Evolutionary conservation across 1,140 invertebrate genomes (phyloP), one percentile per base, ranked within the genome.

Genomic region (Caenorhabditis tropicalis): DNA sequence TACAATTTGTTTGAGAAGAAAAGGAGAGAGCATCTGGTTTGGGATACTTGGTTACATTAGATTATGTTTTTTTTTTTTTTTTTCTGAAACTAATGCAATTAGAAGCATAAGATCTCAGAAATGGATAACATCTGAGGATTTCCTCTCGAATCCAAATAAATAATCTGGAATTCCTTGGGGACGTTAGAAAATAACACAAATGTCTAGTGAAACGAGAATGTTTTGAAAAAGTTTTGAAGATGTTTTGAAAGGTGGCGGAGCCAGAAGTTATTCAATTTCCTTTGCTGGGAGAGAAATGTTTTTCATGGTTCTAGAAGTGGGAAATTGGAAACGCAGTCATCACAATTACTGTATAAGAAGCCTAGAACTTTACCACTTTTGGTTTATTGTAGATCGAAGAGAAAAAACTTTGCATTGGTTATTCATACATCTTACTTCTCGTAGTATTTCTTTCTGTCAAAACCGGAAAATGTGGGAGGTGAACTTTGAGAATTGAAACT

Each of bases 401-500:
- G 15, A 15, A 29, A 24, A 19, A 65, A 65, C 7, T 24, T 24
- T 46, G 4, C 1, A 43, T 46, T 74, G n/a, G 36, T 74, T 74
- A 74, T 74, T 43, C 36, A 43, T 74, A 74, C 5, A 36, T 74
- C 6, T 27, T 12, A 74, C 29, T 24, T n/a, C 15, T 43, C 36
- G 29, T 19, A 56, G 21, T 9, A 21, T 12, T 27, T 46, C 0
- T 0, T 74, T 5, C 65, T 39, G n/a, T 46, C 36, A 39, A 21
- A 15, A 74, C 65, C 21, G 65, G 36, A 74, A 74, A 15, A 43
- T 21, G 65, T 74, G 65, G 65, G 36, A 43, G 36, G 65, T 43
- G 33, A 46, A 74, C 65, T 74, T 74, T 74, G 65, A 74, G 65
- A 74, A 74, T 74, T 74, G 65, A 74, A 24, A 74, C 65, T 24